Base-by-base conservation (phyloP, 2,797 vertebrate genomes). In the Pogoniulus pusillus region DNA sequence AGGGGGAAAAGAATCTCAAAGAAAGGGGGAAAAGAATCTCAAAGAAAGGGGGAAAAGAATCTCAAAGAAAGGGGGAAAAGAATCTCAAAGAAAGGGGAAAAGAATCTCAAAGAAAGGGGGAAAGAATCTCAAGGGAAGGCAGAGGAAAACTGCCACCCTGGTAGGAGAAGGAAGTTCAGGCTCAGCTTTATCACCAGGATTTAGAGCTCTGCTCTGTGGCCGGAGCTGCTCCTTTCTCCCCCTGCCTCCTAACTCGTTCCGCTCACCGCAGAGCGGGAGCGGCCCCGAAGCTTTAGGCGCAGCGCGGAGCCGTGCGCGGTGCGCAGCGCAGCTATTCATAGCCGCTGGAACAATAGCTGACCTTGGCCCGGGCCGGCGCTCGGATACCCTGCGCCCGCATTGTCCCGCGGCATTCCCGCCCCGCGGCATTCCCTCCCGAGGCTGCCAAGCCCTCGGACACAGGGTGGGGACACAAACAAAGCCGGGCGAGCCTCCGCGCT, bases 331-430 rank as follows among this genome's bases (percentile, higher is more conserved):
- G 81, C 90, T 97, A 97, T 96, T 97, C 96, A 96, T 96, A 96
- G 88, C 27, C 85, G 12, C 55, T 30, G 89, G 88, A 96, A 97
- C 96, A 97, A 97, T 97, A 82, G 96, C 26, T 95, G 96, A 96
- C 96, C 96, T 96, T 97, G 96, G 93, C 93, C 86, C 71, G 63
- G 87, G 20, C 49, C 16, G 93, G 62, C 82, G 6, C 72, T 86
- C 27, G 93, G 82, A 82, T 85, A n/a, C 78, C 94, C 87, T 66
- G 91, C 20, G 65, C 92, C 95, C 76, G 77, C 93, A 91, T 95
- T 94, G 94, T 95, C 94, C 89, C 69, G 39, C 65, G 55, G 90
- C 80, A 35, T 92, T 91, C 96, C 95, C 95, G 72, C 78, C 96
- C 92, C 53, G 59, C 82, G 87, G 84, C 78, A 80, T 85, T 73